Evolutionary conservation across 2,888 invertebrate species (phyloP).

Genomic region (Eucriotettix oculatus): DNA sequence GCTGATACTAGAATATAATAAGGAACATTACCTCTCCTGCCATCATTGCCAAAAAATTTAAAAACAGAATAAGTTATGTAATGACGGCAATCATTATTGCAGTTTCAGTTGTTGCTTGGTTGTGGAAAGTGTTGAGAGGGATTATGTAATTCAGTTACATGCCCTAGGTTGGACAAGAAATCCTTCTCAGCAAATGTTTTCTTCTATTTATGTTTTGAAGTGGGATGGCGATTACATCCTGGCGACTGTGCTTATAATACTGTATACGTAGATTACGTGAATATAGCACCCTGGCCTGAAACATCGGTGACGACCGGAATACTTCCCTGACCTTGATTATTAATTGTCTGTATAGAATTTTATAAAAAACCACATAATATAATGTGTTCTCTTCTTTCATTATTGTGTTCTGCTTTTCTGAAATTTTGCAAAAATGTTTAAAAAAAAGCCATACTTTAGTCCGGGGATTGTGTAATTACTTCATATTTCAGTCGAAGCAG

Average conservation of each 20-base stretch:
- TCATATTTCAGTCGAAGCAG: conserved; percentile 4
- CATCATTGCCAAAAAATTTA: conserved; percentile 11
- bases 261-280: conserved; percentile 7
- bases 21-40: conserved; percentile 8
- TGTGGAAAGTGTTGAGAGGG: conserved; percentile 2
- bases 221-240: not conserved
- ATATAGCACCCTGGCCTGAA: conserved; percentile 11
- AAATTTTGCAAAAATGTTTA: conserved; percentile 10
- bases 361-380: conserved; percentile 10
- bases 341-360: conserved; percentile 10
- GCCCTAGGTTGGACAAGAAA: not conserved
- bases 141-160: not conserved
- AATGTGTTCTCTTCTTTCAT: conserved; percentile 9
- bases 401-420: conserved; percentile 11
- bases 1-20: not conserved
- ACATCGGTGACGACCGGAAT: conserved; percentile 13
- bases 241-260: conserved; percentile 9
- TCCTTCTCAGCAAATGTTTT: conserved; percentile 1
- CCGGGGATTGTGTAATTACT: conserved; percentile 13
- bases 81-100: not conserved
- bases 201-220: not conserved
- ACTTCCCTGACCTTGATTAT: conserved; percentile 8
- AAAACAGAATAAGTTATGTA: not conserved
- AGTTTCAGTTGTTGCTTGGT: conserved; percentile 5
- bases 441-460: conserved; percentile 9